A percentile compares a stretch with the other conserved stretches of the same genome.
These are phyloP conservation scores for Apocheima hispidaria DNA, from an alignment of 2,888 invertebrate species.

Conservation along the genomic window DNA sequence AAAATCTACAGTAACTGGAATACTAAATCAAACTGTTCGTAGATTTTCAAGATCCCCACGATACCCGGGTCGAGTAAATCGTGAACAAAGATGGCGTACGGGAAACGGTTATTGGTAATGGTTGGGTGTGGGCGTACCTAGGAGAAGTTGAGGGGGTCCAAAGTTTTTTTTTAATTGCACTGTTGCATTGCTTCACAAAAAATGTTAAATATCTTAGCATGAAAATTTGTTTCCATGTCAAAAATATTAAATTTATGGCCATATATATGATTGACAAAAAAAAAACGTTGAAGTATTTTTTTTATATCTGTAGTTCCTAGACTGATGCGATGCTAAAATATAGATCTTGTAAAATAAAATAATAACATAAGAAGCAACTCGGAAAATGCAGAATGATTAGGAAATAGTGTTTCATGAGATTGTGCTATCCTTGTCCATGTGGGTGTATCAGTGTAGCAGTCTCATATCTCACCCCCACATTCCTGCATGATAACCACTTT, in stretches of 20 bases:
- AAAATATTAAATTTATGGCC: too few species aligned
- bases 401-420: too few species aligned
- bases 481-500: neutral
- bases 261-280: too few species aligned
- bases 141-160: constrained; percentile 13
- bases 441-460: neutral
- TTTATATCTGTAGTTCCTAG: too few species aligned
- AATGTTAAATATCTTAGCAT: too few species aligned
- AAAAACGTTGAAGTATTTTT: too few species aligned
- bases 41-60: constrained; percentile 45
- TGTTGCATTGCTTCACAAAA: neutral
- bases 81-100: constrained; percentile 72
- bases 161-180: neutral
- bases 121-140: constrained; percentile 47
- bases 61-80: constrained; percentile 61
- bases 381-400: too few species aligned
- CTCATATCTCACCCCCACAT: neutral
- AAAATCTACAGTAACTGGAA: constrained; percentile 43
- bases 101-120: constrained; percentile 73
- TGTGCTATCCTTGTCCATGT: too few species aligned
- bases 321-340: too few species aligned
- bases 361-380: too few species aligned
- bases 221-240: too few species aligned
- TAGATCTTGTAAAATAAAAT: too few species aligned
- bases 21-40: constrained; percentile 41